Percentiles rank a stretch among this genome's conserved stretches.
These are phyloP conservation scores for Aythya baeri DNA, from an alignment of 2,113 vertebrate genomes.

Conservation along the genomic window DNA sequence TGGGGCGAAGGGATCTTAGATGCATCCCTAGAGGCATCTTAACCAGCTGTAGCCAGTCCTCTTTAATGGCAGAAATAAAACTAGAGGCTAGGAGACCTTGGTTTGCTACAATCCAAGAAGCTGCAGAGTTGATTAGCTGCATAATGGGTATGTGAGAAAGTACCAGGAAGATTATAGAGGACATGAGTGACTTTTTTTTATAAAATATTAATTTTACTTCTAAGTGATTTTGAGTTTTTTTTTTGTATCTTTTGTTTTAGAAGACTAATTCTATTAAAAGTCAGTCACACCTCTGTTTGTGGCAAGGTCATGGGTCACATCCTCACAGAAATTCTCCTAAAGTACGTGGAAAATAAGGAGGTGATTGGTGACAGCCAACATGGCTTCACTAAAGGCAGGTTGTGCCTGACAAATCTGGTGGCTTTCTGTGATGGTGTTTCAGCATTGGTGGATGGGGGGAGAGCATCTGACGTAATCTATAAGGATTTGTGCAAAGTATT, in stretches of 20 bases:
- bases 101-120: neutral
- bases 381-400: too few species aligned
- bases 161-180: neutral
- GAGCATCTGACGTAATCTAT: too few species aligned
- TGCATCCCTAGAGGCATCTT: neutral
- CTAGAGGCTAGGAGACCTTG: neutral
- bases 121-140: neutral
- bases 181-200: neutral
- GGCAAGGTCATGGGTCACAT: too few species aligned
- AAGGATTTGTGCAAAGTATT: too few species aligned
- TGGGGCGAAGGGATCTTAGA: neutral
- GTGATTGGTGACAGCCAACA: too few species aligned
- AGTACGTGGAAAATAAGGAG: too few species aligned
- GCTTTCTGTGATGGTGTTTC: too few species aligned
- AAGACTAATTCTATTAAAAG: neutral
- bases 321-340: too few species aligned
- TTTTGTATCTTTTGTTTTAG: neutral
- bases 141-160: neutral
- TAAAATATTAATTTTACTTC: neutral
- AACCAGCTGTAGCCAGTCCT: neutral
- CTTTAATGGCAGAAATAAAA: neutral
- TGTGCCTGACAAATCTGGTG: too few species aligned
- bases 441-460: too few species aligned
- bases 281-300: too few species aligned
- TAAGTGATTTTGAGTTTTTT: fast-evolving